Percentiles rank a stretch among this genome's conserved stretches.
phyloP scores from a whole-genome alignment of 2,797 vertebrate genomes.

The Delichon dasypus region DNA sequence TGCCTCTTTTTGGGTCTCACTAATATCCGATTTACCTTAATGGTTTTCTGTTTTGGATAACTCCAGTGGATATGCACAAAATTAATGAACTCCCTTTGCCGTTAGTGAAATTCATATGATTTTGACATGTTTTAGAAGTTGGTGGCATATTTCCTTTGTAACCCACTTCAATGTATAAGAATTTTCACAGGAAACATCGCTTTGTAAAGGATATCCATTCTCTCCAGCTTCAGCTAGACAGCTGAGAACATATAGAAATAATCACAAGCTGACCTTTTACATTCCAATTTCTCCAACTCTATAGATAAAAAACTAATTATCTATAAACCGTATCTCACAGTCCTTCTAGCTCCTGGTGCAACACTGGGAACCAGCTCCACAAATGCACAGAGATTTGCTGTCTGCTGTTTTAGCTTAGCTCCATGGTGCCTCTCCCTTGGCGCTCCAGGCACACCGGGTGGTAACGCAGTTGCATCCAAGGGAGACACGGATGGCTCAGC shows the following conservation, averaged over 20 bases:
- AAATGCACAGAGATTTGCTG: neutral
- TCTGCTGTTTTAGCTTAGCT: neutral
- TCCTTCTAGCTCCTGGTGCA: neutral
- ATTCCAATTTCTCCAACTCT: neutral
- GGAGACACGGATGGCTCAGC: neutral
- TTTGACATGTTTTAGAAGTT: neutral
- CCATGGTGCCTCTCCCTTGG: neutral
- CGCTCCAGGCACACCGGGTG: rapidly evolving
- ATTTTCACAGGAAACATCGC: neutral
- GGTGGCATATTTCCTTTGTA: neutral
- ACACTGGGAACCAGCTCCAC: neutral
- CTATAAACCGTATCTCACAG: neutral
- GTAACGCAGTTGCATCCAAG: neutral
- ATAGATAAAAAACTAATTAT: neutral
- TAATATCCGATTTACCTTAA: neutral
- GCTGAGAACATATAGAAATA: neutral
- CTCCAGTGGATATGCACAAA: neutral
- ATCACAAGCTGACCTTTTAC: neutral
- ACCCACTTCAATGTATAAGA: neutral
- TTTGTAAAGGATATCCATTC: neutral
- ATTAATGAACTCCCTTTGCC: neutral
- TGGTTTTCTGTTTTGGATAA: neutral
- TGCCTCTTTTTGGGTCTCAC: neutral
- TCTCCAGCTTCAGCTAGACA: neutral
- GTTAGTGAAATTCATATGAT: neutral